Evolutionary conservation across 1,140 invertebrate species (phyloP).

Genomic region (Bactericera cockerelli): DNA sequence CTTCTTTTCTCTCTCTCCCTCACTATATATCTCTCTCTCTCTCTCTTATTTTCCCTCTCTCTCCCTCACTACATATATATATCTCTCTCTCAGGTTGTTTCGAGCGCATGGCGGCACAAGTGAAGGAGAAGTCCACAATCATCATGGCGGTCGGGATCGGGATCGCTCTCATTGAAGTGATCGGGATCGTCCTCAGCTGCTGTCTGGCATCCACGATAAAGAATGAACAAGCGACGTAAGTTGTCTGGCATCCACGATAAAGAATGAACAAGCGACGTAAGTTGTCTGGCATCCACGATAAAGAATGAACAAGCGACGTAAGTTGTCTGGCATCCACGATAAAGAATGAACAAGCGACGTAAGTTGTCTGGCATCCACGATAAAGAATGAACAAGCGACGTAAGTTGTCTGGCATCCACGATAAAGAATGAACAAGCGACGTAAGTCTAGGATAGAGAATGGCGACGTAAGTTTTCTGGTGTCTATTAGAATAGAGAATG

Average conservation of each 20-base stretch:
- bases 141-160: neutral
- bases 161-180: neutral
- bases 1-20: too few relatives aligned
- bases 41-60: too few relatives aligned
- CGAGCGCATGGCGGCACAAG: neutral
- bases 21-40: too few relatives aligned
- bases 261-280: too few relatives aligned
- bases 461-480: too few relatives aligned
- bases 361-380: neutral
- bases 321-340: neutral
- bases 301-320: too few relatives aligned
- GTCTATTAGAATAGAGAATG: too few relatives aligned
- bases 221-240: constrained; percentile 6
- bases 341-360: neutral
- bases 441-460: too few relatives aligned
- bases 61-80: too few relatives aligned
- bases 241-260: neutral
- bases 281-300: too few relatives aligned
- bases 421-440: neutral
- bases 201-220: constrained; percentile 3
- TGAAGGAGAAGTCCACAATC: neutral
- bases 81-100: neutral
- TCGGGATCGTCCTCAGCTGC: neutral
- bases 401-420: neutral
- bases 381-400: neutral